phyloP scores from a whole-genome alignment of 2,888 invertebrate species.

The Lepidonotus clava region DNA sequence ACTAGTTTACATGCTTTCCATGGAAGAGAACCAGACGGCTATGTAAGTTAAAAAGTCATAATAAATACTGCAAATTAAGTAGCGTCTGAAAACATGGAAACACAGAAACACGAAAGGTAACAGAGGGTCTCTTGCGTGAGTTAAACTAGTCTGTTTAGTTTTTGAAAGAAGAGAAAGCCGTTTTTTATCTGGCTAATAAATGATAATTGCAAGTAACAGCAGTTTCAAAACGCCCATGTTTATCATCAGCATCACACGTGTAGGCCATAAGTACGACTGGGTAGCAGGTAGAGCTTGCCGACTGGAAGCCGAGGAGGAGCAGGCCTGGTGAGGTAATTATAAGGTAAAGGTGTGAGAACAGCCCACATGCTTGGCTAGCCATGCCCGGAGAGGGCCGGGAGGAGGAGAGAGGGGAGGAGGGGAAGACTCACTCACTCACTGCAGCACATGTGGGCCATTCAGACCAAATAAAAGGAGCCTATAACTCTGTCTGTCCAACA shows the following conservation, averaged over 20 bases:
- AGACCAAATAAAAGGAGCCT: slow-evolving; percentile 2
- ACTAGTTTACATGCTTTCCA: too few relatives aligned
- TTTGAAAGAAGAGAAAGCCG: too few relatives aligned
- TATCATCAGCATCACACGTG: slow-evolving; percentile 4
- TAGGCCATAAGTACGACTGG: slow-evolving; percentile 1
- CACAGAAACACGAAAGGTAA: too few relatives aligned
- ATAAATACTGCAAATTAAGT: too few relatives aligned
- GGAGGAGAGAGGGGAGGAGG: not conserved
- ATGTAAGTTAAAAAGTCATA: too few relatives aligned
- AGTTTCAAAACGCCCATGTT: not conserved
- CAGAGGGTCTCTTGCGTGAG: too few relatives aligned
- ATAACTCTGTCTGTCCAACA: slow-evolving; percentile 3
- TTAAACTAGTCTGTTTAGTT: too few relatives aligned
- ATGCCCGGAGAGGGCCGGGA: not conserved
- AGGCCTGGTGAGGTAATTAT: slow-evolving; percentile 1
- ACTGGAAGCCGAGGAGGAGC: not conserved
- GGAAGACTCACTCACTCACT: not conserved
- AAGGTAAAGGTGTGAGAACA: slow-evolving; percentile 13
- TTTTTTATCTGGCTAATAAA: too few relatives aligned
- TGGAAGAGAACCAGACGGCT: too few relatives aligned
- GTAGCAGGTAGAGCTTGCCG: not conserved
- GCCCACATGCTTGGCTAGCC: slow-evolving; percentile 22
- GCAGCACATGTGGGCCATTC: not conserved
- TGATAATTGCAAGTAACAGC: not conserved
- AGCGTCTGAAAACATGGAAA: too few relatives aligned